Evolutionary conservation across 2,113 vertebrate species (phyloP).

Genomic region (Alosa alosa): DNA sequence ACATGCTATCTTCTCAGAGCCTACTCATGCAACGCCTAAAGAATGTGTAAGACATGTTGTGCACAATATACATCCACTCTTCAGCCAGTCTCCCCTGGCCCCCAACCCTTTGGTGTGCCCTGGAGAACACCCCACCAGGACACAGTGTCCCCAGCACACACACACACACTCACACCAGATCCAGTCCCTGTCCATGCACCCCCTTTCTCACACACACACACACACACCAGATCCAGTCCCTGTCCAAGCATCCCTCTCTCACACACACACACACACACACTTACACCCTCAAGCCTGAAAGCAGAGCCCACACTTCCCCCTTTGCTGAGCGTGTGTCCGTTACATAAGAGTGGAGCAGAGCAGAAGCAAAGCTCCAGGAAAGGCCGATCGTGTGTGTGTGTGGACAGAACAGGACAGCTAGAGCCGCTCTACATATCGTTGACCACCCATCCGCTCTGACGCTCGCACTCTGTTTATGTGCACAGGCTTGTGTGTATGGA

Average conservation of each 20-base stretch:
- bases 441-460: not conserved
- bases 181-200: not conserved
- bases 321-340: not conserved
- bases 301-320: constrained; percentile 6
- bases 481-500: not conserved
- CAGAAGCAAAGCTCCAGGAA: not conserved
- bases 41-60: not conserved
- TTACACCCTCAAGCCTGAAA: not conserved
- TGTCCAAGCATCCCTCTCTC: too few relatives aligned
- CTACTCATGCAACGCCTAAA: not conserved
- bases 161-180: not conserved
- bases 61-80: too few relatives aligned
- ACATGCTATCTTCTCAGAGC: not conserved
- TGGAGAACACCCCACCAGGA: not conserved
- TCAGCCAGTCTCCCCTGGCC: not conserved
- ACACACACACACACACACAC: not conserved
- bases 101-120: not conserved
- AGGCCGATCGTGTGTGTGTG: not conserved
- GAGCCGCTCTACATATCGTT: not conserved
- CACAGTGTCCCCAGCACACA: not conserved
- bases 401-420: not conserved
- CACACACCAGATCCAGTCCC: too few relatives aligned
- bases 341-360: not conserved
- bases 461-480: not conserved
- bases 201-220: not conserved